Conservation (phyloP, 2,797 vertebrate species). For the Hippopotamyrus pictus region DNA sequence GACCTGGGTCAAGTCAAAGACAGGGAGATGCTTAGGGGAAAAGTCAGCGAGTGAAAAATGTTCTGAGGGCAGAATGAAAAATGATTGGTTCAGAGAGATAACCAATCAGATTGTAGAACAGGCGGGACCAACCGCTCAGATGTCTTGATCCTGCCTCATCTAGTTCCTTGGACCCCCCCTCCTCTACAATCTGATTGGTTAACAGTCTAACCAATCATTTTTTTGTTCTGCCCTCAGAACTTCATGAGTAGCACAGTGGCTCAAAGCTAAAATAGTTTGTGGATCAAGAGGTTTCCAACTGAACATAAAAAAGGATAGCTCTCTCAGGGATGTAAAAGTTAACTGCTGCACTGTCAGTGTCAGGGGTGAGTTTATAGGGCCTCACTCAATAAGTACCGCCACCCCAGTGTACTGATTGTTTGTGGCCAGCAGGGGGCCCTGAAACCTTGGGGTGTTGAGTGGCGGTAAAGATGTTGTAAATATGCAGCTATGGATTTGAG, state of each 20-base stretch:
- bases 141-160: background rate
- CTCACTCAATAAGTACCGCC: background rate
- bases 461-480: background rate
- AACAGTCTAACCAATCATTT: background rate
- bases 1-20: slow-evolving; percentile 60
- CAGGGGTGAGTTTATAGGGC: background rate
- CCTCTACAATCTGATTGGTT: background rate
- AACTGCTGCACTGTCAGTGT: background rate
- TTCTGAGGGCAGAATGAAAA: background rate
- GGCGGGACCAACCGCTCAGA: background rate
- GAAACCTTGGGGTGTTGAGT: background rate
- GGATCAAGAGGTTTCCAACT: background rate
- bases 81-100: background rate
- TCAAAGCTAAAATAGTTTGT: background rate
- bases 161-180: background rate
- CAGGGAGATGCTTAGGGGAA: background rate
- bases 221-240: background rate
- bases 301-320: background rate
- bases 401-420: background rate
- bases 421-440: background rate
- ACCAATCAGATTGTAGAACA: background rate
- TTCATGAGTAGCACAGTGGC: background rate
- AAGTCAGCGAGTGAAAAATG: background rate
- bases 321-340: no score
- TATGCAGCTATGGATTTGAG: background rate